Base-by-base conservation (phyloP, 2,113 vertebrate species). In the Hyla sarda region DNA sequence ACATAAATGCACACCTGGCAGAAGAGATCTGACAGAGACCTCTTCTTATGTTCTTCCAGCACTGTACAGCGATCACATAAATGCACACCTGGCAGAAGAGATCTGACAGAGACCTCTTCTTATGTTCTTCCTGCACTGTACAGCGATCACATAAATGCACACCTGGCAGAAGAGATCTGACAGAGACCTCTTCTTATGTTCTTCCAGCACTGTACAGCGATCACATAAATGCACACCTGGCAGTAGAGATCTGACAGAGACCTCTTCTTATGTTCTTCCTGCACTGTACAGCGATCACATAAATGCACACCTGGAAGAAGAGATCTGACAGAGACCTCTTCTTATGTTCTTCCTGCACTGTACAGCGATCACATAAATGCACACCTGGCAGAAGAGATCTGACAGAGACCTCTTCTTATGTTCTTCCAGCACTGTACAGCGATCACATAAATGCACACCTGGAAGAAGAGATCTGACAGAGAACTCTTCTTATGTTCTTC, bases 71-170 rank as follows among this genome's bases (percentile, higher is more conserved):
- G 28, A 74, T 23, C 52, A n/a, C 62, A 62, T 41, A 84, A 45
- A 62, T 76, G 23, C 52, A 47, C 69, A 81, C 37, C 62, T 54
- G 45, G 45, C 37, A 86, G 45, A 75, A 45, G 45, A 45, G 32
- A 50, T 25, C n/a, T 71, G 84, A 41, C 76, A 72, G 14, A 37
- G 8, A 86, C 52, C n/a, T 75, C 14, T 74, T 84, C 32, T 65
- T 16, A 21, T 47, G 52, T 65, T 21, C 28, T 23, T 80, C 32
- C n/a, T 25, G 9, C 50, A 56, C n/a, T 73, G 50, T 74, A 74
- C 48, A 48, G 52, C 21, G 28, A 74, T 23, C 52, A n/a, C 62
- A 62, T 41, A 84, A 45, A 62, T 76, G 23, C 52, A 47, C 69
- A 81, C 37, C 62, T 54, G 45, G 45, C 37, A 86, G 45, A 75